Conservation (phyloP, 1,140 invertebrate genomes). For the Dryas iulia region DNA sequence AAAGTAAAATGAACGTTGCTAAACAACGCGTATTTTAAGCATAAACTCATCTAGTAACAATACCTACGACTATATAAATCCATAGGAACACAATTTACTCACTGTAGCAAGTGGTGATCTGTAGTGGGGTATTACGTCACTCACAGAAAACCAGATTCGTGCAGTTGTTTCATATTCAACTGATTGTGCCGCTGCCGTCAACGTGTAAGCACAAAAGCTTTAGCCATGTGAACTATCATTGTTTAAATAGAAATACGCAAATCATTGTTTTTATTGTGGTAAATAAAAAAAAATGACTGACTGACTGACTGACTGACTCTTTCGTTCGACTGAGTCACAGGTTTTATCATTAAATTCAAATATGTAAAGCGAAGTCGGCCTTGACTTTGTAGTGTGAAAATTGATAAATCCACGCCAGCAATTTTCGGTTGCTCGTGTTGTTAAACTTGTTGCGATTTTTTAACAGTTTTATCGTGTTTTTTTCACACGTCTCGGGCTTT, state of each 20-base stretch:
- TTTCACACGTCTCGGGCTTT: not conserved
- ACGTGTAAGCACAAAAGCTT: not conserved
- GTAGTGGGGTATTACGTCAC: not conserved
- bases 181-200: not conserved
- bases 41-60: no score
- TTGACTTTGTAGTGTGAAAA: not conserved
- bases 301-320: not conserved
- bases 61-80: not conserved
- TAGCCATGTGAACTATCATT: not conserved
- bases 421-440: not conserved
- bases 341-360: not conserved
- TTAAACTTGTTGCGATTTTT: not conserved
- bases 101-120: not conserved
- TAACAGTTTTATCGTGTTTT: not conserved
- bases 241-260: not conserved
- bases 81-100: not conserved
- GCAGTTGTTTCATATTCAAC: not conserved
- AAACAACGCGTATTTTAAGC: no score
- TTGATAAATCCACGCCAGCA: not conserved
- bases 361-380: not conserved
- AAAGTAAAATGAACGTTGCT: no score
- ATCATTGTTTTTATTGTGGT: not conserved
- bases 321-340: not conserved
- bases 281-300: not conserved
- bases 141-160: not conserved